Base-by-base conservation (phyloP, 2,113 vertebrate species). In the Clinocottus analis region DNA sequence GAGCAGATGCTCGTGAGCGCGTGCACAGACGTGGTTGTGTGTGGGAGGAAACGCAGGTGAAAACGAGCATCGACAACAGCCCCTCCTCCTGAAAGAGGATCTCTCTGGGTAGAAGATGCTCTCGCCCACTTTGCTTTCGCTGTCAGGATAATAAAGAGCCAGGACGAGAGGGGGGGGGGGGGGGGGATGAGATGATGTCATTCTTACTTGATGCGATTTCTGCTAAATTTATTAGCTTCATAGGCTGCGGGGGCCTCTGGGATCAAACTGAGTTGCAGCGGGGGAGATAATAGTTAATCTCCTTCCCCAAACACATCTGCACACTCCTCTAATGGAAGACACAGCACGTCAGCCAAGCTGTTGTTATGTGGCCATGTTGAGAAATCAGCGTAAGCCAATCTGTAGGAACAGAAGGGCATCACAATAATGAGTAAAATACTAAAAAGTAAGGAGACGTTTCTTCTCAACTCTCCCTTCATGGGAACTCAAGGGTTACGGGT, bases 181-280 rank as follows among this genome's bases (percentile, higher is more conserved):
- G 51, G 39, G 39, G 13, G 58, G 39, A 19, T 47, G 80, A 79
- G 55, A 58, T 94, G 93, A 94, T 92, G 92, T 94, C 91, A 93
- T 86, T 59, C 67, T 35, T 45, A 27, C 82, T 76, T 85, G 83
- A 92, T 90, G 80, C 71, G 85, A 91, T 93, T 91, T 87, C 80
- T 66, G 74, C 84, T 79, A 77, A 88, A 91, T 87, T 78, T 88
- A 89, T 91, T 87, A 81, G 79, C 78, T 65, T 89, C 87, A 87
- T 85, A 55, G 39, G n/a, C 77, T 78, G 49, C 74, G 37, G 73
- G 71, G 75, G 61, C 80, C 89, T 80, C 84, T 47, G 63, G 87
- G 84, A 82, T 75, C 71, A 86, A 79, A 75, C 71, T 12, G 43
- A 80, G 82, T 72, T 63, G 70, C 63, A 75, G 79, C 37, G 7